Percentiles rank a stretch among this genome's conserved stretches.
Evolutionary conservation across 2,888 invertebrate species (phyloP).

Genomic region (Strigamia crassipes): DNA sequence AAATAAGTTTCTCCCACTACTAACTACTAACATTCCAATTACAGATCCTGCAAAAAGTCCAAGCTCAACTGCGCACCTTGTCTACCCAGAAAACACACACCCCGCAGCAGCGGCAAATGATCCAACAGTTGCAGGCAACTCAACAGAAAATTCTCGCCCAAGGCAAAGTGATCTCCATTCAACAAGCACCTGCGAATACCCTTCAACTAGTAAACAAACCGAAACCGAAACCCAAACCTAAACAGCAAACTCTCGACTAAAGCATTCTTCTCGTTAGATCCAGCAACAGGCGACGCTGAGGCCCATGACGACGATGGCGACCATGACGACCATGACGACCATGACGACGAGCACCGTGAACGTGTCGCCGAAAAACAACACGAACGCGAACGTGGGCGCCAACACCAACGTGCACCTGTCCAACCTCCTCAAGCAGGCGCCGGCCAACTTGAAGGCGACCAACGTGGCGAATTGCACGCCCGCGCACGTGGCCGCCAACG

Average conservation of each 20-base stretch:
- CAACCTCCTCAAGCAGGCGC: conserved; percentile 51
- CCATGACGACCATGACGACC: conserved; percentile 42
- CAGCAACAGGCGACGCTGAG: conserved; percentile 50
- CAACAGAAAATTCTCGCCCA: conserved; percentile 73
- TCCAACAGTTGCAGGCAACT: conserved; percentile 69
- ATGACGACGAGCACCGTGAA: background rate
- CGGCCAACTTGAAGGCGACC: conserved; percentile 46
- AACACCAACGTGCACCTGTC: conserved; percentile 50
- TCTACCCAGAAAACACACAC: conserved; percentile 64
- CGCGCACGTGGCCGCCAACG: conserved; percentile 45
- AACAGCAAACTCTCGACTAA: too few relatives aligned
- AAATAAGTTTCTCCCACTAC: too few relatives aligned
- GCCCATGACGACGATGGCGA: conserved; percentile 49
- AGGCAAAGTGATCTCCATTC: conserved; percentile 70
- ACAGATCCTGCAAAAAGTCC: conserved; percentile 67
- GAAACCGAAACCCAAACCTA: too few relatives aligned
- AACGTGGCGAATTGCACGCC: conserved; percentile 33
- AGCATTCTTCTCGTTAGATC: conserved; percentile 38
- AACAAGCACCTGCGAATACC: conserved; percentile 53
- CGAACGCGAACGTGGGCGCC: background rate
- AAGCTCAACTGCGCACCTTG: conserved; percentile 71
- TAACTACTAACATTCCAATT: too few relatives aligned
- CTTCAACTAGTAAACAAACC: conserved; percentile 19
- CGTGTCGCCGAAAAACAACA: conserved; percentile 30
- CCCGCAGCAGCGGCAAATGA: conserved; percentile 64